Evolutionary conservation across 2,888 invertebrate genomes (phyloP), one percentile per base, ranked within the genome.

Genomic region (Melinaea marsaeus): DNA sequence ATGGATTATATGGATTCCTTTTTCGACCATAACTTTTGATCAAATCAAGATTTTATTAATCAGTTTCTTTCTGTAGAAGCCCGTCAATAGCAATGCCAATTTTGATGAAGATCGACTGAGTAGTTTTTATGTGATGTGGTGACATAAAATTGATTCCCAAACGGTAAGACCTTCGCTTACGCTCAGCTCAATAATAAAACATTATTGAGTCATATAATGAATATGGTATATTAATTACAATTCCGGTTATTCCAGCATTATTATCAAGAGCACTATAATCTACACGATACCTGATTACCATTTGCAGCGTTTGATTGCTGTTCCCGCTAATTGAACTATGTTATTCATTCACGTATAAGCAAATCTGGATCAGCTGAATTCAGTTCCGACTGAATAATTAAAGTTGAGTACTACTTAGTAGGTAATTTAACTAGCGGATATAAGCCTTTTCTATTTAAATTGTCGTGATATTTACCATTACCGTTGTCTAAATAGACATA

Each of bases 201-300:
- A 22, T 22, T 22, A 22, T 22, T 22, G 22, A 22, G 22, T 22
- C 22, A 22, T 22, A 22, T 22, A 22, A 22, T 22, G 22, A 22
- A 22, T 22, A 22, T 42, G 11, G 7, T 6, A 51, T 32, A 9
- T 32, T 9, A 7, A 32, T 22, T 32, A 32, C 51, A 51, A 32
- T 9, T 51, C 6, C 22, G 22, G 32, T 51, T n/a, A 51, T 51
- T 32, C 42, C 32, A 55, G 34, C 55, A 45, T n/a, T 42, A 47
- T 56, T 60, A 62, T 42, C 22, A 22, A 22, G 22, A 56, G 35
- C 56, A 56, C 13, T 62, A 62, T 58, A 64, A 64, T 61, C 64
- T 61, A 62, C 56, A 56, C 37, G 46, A 67, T 62, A 61, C 57
- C 48, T 64, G 62, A 67, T 67, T 67, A 64, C 59, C 62, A 54